These are phyloP conservation scores for Chrysodeixis includens DNA, from an alignment of 2,888 invertebrate genomes.

Conservation along the genomic window DNA sequence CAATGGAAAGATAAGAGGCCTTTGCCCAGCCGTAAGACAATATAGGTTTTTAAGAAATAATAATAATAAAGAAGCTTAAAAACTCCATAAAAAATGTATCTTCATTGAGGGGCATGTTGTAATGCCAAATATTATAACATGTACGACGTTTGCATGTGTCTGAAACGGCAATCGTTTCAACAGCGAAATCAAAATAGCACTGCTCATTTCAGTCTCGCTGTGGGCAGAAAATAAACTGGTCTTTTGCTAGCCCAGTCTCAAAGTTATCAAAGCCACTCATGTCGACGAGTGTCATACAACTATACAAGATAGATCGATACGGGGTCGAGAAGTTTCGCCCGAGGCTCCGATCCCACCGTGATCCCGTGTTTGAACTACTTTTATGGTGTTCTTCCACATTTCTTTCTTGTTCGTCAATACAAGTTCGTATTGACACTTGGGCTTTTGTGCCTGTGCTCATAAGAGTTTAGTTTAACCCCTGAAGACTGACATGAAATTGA, in stretches of 20 bases:
- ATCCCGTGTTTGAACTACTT: slow-evolving; percentile 48
- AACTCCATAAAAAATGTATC: too few species aligned
- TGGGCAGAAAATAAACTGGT: neutral
- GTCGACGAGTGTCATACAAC: slow-evolving; percentile 28
- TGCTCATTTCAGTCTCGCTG: neutral
- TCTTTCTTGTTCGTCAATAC: slow-evolving; percentile 33
- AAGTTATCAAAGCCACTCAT: slow-evolving; percentile 30
- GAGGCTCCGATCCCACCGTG: slow-evolving; percentile 37
- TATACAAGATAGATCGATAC: slow-evolving; percentile 58
- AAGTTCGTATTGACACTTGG: slow-evolving; percentile 39
- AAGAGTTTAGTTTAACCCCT: too few species aligned
- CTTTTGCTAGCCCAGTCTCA: slow-evolving; percentile 10
- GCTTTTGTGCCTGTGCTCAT: slow-evolving; percentile 6
- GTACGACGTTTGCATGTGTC: too few species aligned
- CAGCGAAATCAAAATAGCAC: neutral
- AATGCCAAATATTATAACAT: too few species aligned
- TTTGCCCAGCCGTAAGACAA: too few species aligned
- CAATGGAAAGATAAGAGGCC: too few species aligned
- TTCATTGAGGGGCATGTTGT: too few species aligned
- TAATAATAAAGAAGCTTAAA: too few species aligned
- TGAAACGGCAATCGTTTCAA: too few species aligned
- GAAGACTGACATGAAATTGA: too few species aligned
- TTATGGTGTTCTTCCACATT: slow-evolving; percentile 33
- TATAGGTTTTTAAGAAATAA: too few species aligned
- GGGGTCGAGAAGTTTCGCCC: slow-evolving; percentile 52